Conservation (phyloP, 2,797 vertebrate genomes). For the Chaetodon trifasciatus region DNA sequence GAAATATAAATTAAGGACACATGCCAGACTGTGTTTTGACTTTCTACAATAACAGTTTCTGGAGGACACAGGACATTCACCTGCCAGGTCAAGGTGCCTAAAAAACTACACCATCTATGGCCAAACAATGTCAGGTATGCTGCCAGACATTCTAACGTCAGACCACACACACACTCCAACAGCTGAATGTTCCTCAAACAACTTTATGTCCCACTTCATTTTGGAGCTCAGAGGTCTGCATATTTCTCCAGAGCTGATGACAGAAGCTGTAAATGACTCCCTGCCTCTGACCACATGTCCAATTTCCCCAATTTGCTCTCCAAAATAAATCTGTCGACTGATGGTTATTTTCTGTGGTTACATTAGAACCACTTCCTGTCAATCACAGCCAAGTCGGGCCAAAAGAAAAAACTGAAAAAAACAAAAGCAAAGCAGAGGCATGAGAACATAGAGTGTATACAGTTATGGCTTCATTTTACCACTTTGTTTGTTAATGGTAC, state of each 20-base stretch:
- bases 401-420: neutral
- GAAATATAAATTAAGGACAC: neutral
- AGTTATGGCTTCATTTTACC: neutral
- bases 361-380: constrained; percentile 2
- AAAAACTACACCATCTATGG: neutral
- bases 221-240: constrained; percentile 18
- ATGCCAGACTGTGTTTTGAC: neutral
- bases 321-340: constrained; percentile 10
- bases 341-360: neutral
- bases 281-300: neutral
- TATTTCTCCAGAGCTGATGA: constrained; percentile 26
- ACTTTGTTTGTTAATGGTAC: neutral
- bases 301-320: constrained; percentile 18
- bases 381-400: constrained; percentile 10
- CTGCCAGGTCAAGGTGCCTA: neutral
- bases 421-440: neutral
- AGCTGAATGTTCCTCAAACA: constrained; percentile 9
- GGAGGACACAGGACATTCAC: neutral
- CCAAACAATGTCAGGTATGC: neutral
- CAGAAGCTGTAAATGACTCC: constrained; percentile 22
- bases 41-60: neutral
- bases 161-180: constrained; percentile 13
- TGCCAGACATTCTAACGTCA: constrained; percentile 21
- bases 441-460: constrained; percentile 1
- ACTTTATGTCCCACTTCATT: constrained; percentile 44